Evolutionary conservation across 2,888 invertebrate species (phyloP), one percentile per base, ranked within the genome.

Genomic region (Drosophila austrosaltans): DNA sequence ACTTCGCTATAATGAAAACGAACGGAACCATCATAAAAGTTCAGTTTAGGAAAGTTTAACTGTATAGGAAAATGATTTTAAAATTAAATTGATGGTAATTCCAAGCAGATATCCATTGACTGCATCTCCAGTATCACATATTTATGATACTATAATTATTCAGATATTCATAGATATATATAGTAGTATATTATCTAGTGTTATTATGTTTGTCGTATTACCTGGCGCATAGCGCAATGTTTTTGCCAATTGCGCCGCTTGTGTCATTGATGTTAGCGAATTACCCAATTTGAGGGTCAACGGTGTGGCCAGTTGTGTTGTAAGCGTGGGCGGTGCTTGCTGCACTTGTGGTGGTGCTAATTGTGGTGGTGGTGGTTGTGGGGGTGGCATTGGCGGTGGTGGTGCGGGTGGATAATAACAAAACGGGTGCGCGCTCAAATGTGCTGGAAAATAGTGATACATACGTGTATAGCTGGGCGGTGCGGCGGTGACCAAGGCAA

Each of bases 391-490:
- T 69, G 79, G 85, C 76, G 87, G 89, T 81, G 91, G 91, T 88
- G 91, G 92, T 89, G 91, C 92, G 90, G 91, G 91, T 79, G 92
- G 92, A 85, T 92, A 92, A 89, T 92, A 92, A 87, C 92, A 92
- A 85, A 92, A 92, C 89, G 93, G 93, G 88, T 93, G 93, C 90
- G 93, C 92, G 89, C 93, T 93, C 92, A 93, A 92, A 87, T 93
- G 93, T 91, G 93, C 92, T 90, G 93, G 93, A 92, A 94, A 94
- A 93, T 94, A 94, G 92, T 94, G 94, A 91, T 93, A 94, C 92
- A 94, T 93, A 91, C 94, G 93, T 90, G 94, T 94, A 93, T 94
- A 94, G 91, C 94, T 94, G 81, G 94, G 94, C 81, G 94, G 94
- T 86, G 94, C 93, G 80, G 94, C 93, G 76, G 93, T 93, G 79